A percentile compares a stretch with the other conserved stretches of the same genome.
Evolutionary conservation across 30 jellyfish, hydroid and myxozoan genomes (phyloP).

Genomic region (Aurelia sp.): DNA sequence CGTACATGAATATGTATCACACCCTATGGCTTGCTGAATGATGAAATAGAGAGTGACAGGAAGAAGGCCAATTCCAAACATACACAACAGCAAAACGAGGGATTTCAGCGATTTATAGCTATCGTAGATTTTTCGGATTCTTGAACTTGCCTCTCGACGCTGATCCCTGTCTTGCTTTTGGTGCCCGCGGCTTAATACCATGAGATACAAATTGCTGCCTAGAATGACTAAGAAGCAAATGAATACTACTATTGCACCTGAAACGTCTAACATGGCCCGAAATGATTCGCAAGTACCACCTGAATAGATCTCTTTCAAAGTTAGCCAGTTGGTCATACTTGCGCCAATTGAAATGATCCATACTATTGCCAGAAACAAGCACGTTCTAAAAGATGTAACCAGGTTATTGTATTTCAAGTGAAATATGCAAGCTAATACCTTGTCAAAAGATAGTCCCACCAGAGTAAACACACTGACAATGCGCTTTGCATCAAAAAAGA

Average conservation of each 20-base stretch:
- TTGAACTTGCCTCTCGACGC: constrained; percentile 41
- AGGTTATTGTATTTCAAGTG: constrained; percentile 47
- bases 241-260: constrained; percentile 4
- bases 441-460: constrained; percentile 54
- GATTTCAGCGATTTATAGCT: constrained; percentile 58
- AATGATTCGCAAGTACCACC: constrained; percentile 29
- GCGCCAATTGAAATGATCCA: constrained; percentile 41
- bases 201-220: constrained; percentile 50
- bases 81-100: constrained; percentile 22
- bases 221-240: constrained; percentile 49
- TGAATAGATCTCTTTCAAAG: neutral
- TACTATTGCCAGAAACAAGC: neutral
- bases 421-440: constrained; percentile 66
- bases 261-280: constrained; percentile 31
- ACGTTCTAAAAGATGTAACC: constrained; percentile 9
- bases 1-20: constrained; percentile 28
- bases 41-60: constrained; percentile 43
- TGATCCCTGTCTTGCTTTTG: constrained; percentile 39
- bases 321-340: constrained; percentile 51
- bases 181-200: constrained; percentile 47
- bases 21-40: constrained; percentile 19
- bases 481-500: constrained; percentile 16
- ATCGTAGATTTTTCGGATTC: constrained; percentile 32
- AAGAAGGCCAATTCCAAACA: constrained; percentile 71
- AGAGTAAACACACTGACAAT: constrained; percentile 48